A percentile compares a stretch with the other conserved stretches of the same genome.
These are phyloP conservation scores for Xanthorhoe designata DNA, from an alignment of 2,888 invertebrate genomes.

Conservation along the genomic window DNA sequence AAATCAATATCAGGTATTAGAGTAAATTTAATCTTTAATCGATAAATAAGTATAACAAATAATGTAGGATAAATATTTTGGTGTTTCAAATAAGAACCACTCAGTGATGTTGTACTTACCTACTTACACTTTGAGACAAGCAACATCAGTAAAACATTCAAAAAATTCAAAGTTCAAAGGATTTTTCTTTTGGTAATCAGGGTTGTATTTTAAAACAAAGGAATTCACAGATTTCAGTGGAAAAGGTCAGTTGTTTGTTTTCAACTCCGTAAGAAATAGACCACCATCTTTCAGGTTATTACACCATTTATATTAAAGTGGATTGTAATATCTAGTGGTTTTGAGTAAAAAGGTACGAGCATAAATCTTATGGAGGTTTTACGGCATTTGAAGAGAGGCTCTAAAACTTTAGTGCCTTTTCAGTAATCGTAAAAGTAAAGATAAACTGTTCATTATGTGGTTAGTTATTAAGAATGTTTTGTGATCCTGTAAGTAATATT, in stretches of 20 bases:
- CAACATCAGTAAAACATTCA: neutral
- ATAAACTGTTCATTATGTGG: slow-evolving; percentile 52
- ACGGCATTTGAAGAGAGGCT: slow-evolving; percentile 57
- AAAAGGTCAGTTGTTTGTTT: slow-evolving; percentile 3
- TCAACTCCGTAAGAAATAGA: slow-evolving; percentile 18
- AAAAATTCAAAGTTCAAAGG: neutral
- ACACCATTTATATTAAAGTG: slow-evolving; percentile 53
- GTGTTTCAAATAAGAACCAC: neutral
- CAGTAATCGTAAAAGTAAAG: slow-evolving; percentile 59
- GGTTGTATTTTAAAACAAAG: neutral
- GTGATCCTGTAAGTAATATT: slow-evolving; percentile 32
- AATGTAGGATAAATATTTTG: too few relatives aligned
- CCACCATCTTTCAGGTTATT: slow-evolving; percentile 26
- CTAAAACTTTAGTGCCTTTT: slow-evolving; percentile 58
- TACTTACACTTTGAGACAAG: neutral
- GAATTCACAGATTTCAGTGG: neutral
- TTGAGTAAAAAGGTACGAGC: slow-evolving; percentile 58
- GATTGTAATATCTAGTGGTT: slow-evolving; percentile 58
- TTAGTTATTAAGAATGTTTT: slow-evolving; percentile 43
- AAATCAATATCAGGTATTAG: neutral
- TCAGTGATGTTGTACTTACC: neutral
- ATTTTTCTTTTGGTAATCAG: neutral
- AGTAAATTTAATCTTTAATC: neutral
- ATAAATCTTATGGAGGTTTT: slow-evolving; percentile 58
- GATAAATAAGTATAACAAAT: too few relatives aligned